Evolutionary conservation across 2,113 vertebrate species (phyloP), one percentile per base, ranked within the genome.

Genomic region (Thermophis baileyi): DNA sequence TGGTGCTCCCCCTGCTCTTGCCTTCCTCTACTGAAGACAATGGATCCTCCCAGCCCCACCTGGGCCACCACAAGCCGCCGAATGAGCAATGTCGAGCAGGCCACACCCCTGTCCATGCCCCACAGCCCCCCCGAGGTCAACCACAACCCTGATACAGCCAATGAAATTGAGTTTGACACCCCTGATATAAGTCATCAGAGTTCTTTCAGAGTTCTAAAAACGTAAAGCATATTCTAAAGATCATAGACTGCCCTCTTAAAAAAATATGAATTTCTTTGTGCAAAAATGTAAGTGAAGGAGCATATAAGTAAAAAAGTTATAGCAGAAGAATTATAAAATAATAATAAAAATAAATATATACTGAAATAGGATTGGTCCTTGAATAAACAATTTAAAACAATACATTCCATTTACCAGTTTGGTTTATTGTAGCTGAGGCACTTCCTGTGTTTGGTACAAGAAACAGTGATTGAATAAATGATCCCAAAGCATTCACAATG

Each of bases 381-480:
- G 57, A 89, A 1, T 88, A 94, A 94, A 54, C 16, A 89, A 91
- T 63, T 51, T 1, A 0, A 86, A 8, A 95, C 22, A 85, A 95
- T 18, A 87, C 3, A 57, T 92, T 24, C 51, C 93, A 30, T 94
- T 96, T 97, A 99, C 99, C 99, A 95, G 98, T 97, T 94, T 98
- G 98, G 27, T 97, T 97, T 93, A 96, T 96, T 90, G 97, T 50
- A 25, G 97, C 94, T 87, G 98, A 97, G 24, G 96, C 25, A 92
- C 94, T 99, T 88, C 99, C 99, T 6, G 97, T 95, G 85, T 97
- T 98, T 92, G 99, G 98, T 69, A 98, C 97, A 92, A 99, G 99
- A 97, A 99, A 99, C 1, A 99, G 98, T 0, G 99, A 99, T 96
- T 99, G 99, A 95, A 99, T 99, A 94, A 99, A 99, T 96, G 99